Evolutionary conservation across 2,888 invertebrate species (phyloP).

Genomic region (Ormyrus rosae): DNA sequence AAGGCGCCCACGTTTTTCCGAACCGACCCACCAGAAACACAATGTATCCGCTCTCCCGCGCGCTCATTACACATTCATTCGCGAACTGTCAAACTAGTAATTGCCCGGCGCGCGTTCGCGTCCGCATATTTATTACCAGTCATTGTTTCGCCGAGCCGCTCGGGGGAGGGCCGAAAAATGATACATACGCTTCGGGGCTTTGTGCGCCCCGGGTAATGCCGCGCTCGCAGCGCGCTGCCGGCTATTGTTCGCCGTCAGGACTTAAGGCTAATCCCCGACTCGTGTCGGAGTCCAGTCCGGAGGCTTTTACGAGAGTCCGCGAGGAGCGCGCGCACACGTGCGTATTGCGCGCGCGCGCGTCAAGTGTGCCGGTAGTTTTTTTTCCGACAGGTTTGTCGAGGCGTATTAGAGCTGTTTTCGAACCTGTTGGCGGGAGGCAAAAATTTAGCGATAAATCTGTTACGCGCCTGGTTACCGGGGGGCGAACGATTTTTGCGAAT

Average conservation of each 20-base stretch:
- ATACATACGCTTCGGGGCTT: slow-evolving; percentile 2
- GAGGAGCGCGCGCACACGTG: no score
- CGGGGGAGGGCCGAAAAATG: slow-evolving; percentile 7
- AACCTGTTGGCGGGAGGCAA: no score
- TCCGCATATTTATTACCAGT: slow-evolving; percentile 17
- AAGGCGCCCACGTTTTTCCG: neutral
- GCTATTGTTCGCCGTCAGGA: slow-evolving; percentile 21
- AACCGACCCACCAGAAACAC: slow-evolving; percentile 6
- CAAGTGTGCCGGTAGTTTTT: no score
- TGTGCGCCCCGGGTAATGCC: neutral
- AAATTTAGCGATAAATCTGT: no score
- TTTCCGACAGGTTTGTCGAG: no score
- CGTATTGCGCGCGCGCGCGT: neutral
- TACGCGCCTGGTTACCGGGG: no score
- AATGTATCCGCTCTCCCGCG: neutral
- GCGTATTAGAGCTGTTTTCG: no score
- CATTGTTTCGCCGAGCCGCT: slow-evolving; percentile 23
- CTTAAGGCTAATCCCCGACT: slow-evolving; percentile 21
- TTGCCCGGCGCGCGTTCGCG: slow-evolving; percentile 4
- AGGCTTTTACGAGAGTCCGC: slow-evolving; percentile 1
- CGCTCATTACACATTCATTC: slow-evolving; percentile 47
- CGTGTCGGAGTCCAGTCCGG: neutral
- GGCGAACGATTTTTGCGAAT: no score
- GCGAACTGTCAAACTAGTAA: slow-evolving; percentile 46
- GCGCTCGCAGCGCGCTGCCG: no score